These are phyloP conservation scores for Salminus brasiliensis DNA, from an alignment of 2,113 vertebrate species.

Conservation along the genomic window DNA sequence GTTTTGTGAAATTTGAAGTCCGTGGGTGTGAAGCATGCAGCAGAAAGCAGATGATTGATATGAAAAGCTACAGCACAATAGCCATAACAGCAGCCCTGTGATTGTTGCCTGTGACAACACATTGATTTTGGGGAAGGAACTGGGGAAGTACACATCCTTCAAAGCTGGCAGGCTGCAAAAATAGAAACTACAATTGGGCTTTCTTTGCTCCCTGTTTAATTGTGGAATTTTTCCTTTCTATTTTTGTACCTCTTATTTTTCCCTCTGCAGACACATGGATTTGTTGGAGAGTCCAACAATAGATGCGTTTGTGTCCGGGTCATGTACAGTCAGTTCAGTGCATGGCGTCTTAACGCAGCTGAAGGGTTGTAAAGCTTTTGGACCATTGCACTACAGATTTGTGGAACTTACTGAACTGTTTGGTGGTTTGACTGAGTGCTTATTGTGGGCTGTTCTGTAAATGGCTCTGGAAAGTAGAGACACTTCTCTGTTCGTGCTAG, in stretches of 20 bases:
- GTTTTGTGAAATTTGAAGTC: constrained; percentile 48
- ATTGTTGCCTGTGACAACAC: constrained; percentile 73
- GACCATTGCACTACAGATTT: background rate
- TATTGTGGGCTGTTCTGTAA: too few relatives aligned
- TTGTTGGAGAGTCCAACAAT: constrained; percentile 22
- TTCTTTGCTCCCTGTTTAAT: constrained; percentile 63
- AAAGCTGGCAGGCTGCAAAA: constrained; percentile 71
- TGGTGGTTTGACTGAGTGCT: background rate
- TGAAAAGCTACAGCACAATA: constrained; percentile 59
- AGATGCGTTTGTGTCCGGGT: constrained; percentile 18
- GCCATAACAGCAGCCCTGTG: constrained; percentile 76
- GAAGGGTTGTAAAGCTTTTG: background rate
- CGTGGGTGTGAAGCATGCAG: constrained; percentile 58
- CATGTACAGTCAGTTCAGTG: background rate
- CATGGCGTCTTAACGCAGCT: background rate
- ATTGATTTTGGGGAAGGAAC: constrained; percentile 82
- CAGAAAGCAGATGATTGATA: constrained; percentile 65
- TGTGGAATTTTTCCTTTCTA: constrained; percentile 52
- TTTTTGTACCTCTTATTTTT: constrained; percentile 19
- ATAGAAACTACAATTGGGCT: constrained; percentile 70
- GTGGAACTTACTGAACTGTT: background rate
- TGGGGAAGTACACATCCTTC: constrained; percentile 79
- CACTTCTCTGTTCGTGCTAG: background rate
- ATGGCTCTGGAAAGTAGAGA: background rate
- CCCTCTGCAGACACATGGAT: background rate